Evolutionary conservation across 2,797 vertebrate species (phyloP), one percentile per base, ranked within the genome.

Genomic region (Neoniphon sammara): DNA sequence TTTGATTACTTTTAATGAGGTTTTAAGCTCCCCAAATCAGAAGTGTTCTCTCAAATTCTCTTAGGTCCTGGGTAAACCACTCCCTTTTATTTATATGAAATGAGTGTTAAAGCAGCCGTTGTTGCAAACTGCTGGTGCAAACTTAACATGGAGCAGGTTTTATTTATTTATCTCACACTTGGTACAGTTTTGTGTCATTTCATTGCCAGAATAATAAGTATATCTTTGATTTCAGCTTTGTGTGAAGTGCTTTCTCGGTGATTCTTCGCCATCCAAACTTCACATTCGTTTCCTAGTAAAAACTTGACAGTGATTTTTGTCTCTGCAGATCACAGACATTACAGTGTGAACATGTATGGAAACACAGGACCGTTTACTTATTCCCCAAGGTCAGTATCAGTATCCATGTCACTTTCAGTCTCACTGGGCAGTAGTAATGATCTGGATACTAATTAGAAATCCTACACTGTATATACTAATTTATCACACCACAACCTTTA

Each of bases 321-420:
- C 15, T 49, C 42, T 55, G 30, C 69, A 77, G 54, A 73, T 56
- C 25, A 58, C 58, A 25, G 21, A 67, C 59, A 6, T 27, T 42
- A 12, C 15, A 21, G 31, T 42, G 66, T 73, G 70, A 93, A 62
- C 77, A 95, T 95, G 94, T 93, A 82, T 74, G 81, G 87, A 75
- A 88, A 82, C 62, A 50, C 5, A 1, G 56, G 15, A 3, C 80
- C 83, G 1, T 92, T 91, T 50, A 85, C 88, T n/a, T 92, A 91
- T 64, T 80, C 91, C 39, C 73, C 87, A 12, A 83, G 92, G 93
- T 94, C 17, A 85, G 82, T 77, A 1, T n/a, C 60, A 9, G 1
- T 66, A 36, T 67, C 27, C 5, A 55, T 70, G 68, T 66, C 1
- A 64, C 23, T 65, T 46, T 59, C 10, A 64, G 9, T 0, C 34